Evolutionary conservation across 2,888 invertebrate genomes (phyloP).

Genomic region (Proisotoma minuta): DNA sequence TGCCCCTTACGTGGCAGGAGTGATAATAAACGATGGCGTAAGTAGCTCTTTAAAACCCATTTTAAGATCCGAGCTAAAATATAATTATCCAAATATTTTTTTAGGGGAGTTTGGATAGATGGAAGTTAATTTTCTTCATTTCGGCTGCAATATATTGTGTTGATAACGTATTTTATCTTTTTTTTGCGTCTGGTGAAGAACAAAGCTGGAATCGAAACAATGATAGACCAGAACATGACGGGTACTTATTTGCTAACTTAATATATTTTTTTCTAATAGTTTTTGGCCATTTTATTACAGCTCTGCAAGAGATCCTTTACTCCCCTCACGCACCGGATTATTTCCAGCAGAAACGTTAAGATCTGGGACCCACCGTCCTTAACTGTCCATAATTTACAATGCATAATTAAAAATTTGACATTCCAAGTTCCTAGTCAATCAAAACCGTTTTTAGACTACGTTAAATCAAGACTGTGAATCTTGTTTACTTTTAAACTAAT

Average conservation of each 20-base stretch:
- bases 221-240: conserved; percentile 6
- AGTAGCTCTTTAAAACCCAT: conserved; percentile 13
- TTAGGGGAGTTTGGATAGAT: conserved; percentile 33
- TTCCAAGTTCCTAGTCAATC: no score
- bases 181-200: conserved; percentile 40
- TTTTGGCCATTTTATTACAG: conserved; percentile 3
- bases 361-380: conserved; percentile 16
- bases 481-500: no score
- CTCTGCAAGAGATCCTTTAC: conserved; percentile 12
- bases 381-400: no score
- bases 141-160: conserved; percentile 33
- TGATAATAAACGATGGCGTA: conserved; percentile 41
- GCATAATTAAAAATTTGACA: no score
- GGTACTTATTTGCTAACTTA: conserved; percentile 1
- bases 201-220: conserved; percentile 38
- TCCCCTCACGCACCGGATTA: conserved; percentile 10
- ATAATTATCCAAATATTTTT: background rate
- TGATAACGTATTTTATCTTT: conserved; percentile 39
- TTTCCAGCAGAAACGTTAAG: background rate
- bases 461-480: no score
- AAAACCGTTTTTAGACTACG: no score
- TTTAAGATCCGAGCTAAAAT: background rate
- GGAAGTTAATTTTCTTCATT: conserved; percentile 42
- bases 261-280: no score
- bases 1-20: conserved; percentile 44